Evolutionary conservation across 23 tunicate species (phyloP), one percentile per base, ranked within the genome.

Genomic region (Corella eumyota): DNA sequence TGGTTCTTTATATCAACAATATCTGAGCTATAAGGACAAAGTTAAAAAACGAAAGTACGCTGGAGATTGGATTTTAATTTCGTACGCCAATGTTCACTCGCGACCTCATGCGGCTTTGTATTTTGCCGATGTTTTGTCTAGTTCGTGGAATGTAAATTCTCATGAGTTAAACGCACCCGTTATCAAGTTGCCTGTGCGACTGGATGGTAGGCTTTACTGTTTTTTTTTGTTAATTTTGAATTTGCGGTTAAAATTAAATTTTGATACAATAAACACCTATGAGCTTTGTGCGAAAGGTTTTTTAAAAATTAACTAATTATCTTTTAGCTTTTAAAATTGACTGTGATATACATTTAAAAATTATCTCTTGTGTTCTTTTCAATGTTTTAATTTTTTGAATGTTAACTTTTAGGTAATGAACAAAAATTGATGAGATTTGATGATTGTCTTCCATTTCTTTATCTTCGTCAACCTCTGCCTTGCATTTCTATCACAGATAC

Each of bases 401-500:
- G 50, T 54, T 55, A 22, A 38, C 21, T 29, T 44, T 4, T 1
- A 70, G 76, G 76, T 15, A 40, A 45, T 27, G 65, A 70, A 46
- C 56, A n/a, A n/a, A n/a, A n/a, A n/a, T n/a, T 70, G n/a, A 36
- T 64, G 64, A 70, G 54, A 64, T 34, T 45, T 6, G 82, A 75
- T 54, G 82, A 75, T 45, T 75, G 82, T 34, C 17, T 66, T 6
- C 72, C 71, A 60, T 75, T 65, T 48, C 29, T 25, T 2, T 60
- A 46, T 21, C 52, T 70, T 24, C 72, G 74, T 4, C 44, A 70
- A 23, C 72, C 71, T 15, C 48, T 79, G 31, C 88, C 88, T 1
- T 79, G 88, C 51, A 70, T 79, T 26, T 50, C 88, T 5, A 21
- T 79, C 3, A 79, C 88, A 23, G 88, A 79, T 44, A 79, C 88